A percentile compares a stretch with the other conserved stretches of the same genome.
These are phyloP conservation scores for Saimiri boliviensis DNA, from an alignment of 2,113 vertebrate species.

Conservation along the genomic window DNA sequence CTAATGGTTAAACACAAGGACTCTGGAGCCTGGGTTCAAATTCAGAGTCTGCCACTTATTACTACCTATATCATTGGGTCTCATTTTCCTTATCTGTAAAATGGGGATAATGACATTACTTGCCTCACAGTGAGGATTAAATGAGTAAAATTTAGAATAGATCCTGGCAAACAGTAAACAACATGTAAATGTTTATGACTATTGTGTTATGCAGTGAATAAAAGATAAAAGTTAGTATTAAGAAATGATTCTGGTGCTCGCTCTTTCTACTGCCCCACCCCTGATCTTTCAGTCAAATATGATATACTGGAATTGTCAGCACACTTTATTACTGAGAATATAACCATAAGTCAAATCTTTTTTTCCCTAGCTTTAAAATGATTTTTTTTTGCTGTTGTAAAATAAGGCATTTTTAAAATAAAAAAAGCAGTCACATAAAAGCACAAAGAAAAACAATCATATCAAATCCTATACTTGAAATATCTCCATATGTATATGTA, in stretches of 20 bases:
- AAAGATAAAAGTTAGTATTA: background rate
- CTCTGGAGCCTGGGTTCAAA: background rate
- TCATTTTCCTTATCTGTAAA: background rate
- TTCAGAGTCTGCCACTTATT: background rate
- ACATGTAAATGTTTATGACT: background rate
- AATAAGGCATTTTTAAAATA: background rate
- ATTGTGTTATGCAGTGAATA: background rate
- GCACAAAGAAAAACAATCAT: background rate
- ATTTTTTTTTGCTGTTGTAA: background rate
- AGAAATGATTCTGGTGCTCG: background rate
- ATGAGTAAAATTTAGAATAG: background rate
- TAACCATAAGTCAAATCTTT: background rate
- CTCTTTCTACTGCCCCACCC: background rate
- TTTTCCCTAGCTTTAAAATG: background rate
- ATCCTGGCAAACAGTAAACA: background rate
- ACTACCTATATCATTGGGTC: background rate
- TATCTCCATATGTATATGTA: background rate
- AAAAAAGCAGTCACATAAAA: background rate
- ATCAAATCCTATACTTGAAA: background rate
- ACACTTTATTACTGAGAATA: background rate
- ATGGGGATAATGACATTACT: background rate
- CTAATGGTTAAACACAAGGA: background rate
- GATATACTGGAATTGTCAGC: background rate
- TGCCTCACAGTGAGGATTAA: background rate
- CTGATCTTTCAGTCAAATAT: background rate